These are phyloP conservation scores for Arge pagana DNA, from an alignment of 2,888 invertebrate species.

Conservation along the genomic window DNA sequence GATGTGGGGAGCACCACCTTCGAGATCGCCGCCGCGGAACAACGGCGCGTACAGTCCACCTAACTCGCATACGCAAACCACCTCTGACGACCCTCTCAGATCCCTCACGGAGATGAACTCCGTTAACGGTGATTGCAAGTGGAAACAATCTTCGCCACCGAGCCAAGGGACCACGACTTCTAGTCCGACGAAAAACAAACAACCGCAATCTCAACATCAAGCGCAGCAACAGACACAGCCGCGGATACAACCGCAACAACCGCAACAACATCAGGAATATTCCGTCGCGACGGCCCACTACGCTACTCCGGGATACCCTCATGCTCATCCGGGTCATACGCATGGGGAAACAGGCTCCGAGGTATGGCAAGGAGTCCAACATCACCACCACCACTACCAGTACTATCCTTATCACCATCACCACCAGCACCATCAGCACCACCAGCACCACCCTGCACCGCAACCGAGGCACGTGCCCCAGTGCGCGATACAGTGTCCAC, in stretches of 20 bases:
- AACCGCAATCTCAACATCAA: conserved; percentile 45
- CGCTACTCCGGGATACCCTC: conserved; percentile 48
- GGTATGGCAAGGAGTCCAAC: conserved; percentile 65
- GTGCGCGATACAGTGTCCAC: conserved; percentile 49
- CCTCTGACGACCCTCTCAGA: conserved; percentile 56
- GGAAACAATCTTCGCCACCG: conserved; percentile 56
- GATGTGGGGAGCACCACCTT: conserved; percentile 78
- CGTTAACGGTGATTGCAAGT: conserved; percentile 59
- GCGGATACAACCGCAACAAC: conserved; percentile 44
- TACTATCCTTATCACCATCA: conserved; percentile 68
- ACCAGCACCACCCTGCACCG: conserved; percentile 58
- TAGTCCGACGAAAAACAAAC: conserved; percentile 53
- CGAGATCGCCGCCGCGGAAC: conserved; percentile 52
- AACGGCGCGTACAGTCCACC: conserved; percentile 55
- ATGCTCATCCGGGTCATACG: conserved; percentile 51
- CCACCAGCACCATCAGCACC: conserved; percentile 47
- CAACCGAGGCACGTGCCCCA: conserved; percentile 56
- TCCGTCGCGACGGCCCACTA: conserved; percentile 50
- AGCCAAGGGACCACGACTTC: conserved; percentile 40
- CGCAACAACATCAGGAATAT: conserved; percentile 40
- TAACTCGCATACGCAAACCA: conserved; percentile 40
- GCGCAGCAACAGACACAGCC: conserved; percentile 49
- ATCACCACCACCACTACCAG: conserved; percentile 68
- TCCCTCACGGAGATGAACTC: conserved; percentile 61
- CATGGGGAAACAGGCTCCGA: conserved; percentile 62